These are phyloP conservation scores for Gambelia wislizenii DNA, from an alignment of 2,797 vertebrate species.

Conservation along the genomic window DNA sequence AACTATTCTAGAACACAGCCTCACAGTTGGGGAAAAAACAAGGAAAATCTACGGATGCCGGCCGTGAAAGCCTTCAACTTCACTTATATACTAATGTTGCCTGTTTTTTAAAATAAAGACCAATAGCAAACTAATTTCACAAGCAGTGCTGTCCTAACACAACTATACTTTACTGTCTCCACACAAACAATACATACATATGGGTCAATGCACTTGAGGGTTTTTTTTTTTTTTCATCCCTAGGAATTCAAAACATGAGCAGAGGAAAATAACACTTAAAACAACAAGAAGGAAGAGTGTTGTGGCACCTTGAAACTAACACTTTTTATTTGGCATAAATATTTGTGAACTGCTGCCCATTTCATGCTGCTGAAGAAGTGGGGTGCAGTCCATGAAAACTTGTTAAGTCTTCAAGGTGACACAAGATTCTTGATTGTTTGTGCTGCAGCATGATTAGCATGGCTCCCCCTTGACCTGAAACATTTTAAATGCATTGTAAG, in stretches of 20 bases:
- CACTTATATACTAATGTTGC: not conserved
- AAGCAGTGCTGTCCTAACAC: not conserved
- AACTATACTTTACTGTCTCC: not conserved
- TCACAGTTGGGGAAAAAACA: too few species aligned
- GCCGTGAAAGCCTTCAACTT: too few species aligned
- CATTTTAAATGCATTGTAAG: too few species aligned
- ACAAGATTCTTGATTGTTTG: not conserved
- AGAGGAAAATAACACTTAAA: not conserved
- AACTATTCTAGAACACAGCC: too few species aligned
- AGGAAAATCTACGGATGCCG: too few species aligned
- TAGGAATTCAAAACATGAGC: not conserved
- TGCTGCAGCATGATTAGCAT: too few species aligned
- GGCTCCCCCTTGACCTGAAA: too few species aligned
- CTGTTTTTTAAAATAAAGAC: not conserved
- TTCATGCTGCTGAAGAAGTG: not conserved
- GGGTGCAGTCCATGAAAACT: not conserved
- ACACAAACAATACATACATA: not conserved
- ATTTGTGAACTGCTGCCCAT: not conserved
- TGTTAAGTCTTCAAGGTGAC: not conserved
- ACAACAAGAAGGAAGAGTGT: not conserved
- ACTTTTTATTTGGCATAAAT: not conserved
- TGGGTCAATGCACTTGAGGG: not conserved
- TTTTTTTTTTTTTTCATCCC: not conserved
- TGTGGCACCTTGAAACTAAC: not conserved
- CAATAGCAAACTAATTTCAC: not conserved